Conservation (phyloP, 2,797 vertebrate genomes). For the Tokudaia tokunoshimensis region DNA sequence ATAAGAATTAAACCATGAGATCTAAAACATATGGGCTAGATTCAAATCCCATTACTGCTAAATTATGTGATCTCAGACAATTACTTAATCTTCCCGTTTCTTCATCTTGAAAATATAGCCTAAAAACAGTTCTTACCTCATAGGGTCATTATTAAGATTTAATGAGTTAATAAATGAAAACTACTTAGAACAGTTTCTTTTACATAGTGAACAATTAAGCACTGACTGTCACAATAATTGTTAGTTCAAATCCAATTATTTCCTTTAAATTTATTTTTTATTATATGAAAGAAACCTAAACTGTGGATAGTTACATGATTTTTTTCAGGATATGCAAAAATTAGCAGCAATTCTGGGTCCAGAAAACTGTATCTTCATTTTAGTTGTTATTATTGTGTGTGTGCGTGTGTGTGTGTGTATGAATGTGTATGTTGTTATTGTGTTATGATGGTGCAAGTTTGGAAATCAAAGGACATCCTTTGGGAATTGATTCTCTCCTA, state of each 20-base stretch:
- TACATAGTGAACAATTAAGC: conserved; percentile 30
- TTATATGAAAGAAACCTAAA: conserved; percentile 42
- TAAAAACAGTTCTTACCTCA: conserved; percentile 51
- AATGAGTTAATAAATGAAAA: conserved; percentile 64
- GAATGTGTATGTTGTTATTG: background rate
- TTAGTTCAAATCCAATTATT: conserved; percentile 35
- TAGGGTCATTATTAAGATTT: conserved; percentile 62
- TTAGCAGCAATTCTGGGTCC: background rate
- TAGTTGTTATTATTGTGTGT: background rate
- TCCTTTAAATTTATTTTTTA: conserved; percentile 54
- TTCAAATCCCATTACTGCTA: conserved; percentile 42
- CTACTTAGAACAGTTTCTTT: conserved; percentile 40
- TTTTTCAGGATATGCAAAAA: background rate
- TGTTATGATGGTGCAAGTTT: background rate
- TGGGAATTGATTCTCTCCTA: background rate
- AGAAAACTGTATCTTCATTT: background rate
- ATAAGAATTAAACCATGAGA: background rate
- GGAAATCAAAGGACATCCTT: background rate
- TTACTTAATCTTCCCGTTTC: conserved; percentile 60
- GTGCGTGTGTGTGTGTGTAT: background rate
- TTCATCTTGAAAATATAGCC: conserved; percentile 42
- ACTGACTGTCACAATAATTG: conserved; percentile 32
- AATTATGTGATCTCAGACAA: conserved; percentile 36
- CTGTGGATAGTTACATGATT: conserved; percentile 1
- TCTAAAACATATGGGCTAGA: background rate